Base-by-base conservation (phyloP, 2,797 vertebrate species). In the Pseudochirops cupreus region DNA sequence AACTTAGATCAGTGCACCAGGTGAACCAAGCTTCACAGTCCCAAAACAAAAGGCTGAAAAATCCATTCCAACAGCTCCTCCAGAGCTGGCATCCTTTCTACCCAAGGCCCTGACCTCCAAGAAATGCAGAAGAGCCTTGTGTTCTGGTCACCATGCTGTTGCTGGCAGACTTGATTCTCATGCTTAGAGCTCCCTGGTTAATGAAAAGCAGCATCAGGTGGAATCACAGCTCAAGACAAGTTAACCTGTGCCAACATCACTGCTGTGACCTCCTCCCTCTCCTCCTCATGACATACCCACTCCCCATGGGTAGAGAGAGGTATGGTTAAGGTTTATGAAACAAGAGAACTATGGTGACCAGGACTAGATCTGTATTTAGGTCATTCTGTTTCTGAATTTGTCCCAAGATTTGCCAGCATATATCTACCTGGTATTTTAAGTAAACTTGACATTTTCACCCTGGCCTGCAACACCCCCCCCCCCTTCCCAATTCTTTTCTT, bases 321-420 rank as follows among this genome's bases (percentile, higher is more conserved):
- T 93, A 97, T 91, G 94, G 50, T 94, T 82, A 92, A 14, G 21
- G 28, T 91, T 94, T 59, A 39, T 96, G 91, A 96, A 97, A 95
- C 94, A 95, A 92, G 54, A 53, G 39, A 93, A 93, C 0, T 94
- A 29, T 58, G 89, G 26, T 96, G 92, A 31, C 16, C 46, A 97
- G 52, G 97, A 96, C 94, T 92, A 94, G 62, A 96, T 96, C 29
- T n/a, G 18, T 33, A 67, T 67, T 67, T 28, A n/a, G 31, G 7
- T 3, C 16, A 39, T 74, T 82, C n/a, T 82, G 67, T 46, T 24
- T 82, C n/a, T 82, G 67, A 82, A 82, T 82, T 46, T 31, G n/a
- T 82, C n/a, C 18, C 67, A 46, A 24, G n/a, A 82, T 82, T 46
- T 82, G 9, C 39, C 16, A 39, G n/a, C n/a, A 82, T 46, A 46